Evolutionary conservation across 1,140 invertebrate genomes (phyloP).

Genomic region (Pogonomyrmex barbatus): DNA sequence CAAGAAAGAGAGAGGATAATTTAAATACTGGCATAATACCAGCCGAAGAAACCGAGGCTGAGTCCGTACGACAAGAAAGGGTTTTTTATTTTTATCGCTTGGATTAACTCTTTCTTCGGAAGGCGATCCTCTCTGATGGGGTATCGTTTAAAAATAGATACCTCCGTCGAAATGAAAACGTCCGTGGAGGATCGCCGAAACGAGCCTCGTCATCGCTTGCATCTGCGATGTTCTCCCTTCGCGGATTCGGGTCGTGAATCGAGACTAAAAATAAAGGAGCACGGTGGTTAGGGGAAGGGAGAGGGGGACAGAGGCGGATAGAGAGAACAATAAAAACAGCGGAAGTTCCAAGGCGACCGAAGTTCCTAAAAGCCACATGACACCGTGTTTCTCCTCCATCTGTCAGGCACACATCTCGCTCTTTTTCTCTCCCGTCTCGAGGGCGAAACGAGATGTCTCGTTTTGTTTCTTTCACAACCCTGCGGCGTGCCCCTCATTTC

Average conservation of each 20-base stretch:
- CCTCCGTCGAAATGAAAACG: neutral
- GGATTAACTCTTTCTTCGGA: conserved; percentile 14
- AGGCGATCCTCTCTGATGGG: neutral
- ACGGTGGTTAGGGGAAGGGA: neutral
- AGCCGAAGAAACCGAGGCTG: neutral
- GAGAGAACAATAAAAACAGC: conserved; percentile 55
- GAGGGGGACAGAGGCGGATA: conserved; percentile 29
- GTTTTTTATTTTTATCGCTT: neutral
- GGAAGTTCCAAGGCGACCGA: conserved; percentile 45
- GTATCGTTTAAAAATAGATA: conserved; percentile 51
- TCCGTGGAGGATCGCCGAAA: conserved; percentile 1
- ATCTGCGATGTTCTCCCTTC: conserved; percentile 7
- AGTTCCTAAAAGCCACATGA: conserved; percentile 57
- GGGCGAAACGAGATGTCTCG: conserved; percentile 12
- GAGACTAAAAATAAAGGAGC: conserved; percentile 42
- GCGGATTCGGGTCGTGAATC: conserved; percentile 28
- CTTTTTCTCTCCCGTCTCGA: conserved; percentile 24
- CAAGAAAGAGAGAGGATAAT: neutral
- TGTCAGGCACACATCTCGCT: conserved; percentile 26
- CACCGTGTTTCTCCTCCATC: conserved; percentile 52
- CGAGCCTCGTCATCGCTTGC: conserved; percentile 27
- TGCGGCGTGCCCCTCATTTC: conserved; percentile 7
- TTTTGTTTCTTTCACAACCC: conserved; percentile 9
- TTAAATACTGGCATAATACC: neutral
- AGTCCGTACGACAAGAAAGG: neutral